Evolutionary conservation across 2,888 invertebrate genomes (phyloP), one percentile per base, ranked within the genome.

Genomic region (Sphaerophoria taeniata): DNA sequence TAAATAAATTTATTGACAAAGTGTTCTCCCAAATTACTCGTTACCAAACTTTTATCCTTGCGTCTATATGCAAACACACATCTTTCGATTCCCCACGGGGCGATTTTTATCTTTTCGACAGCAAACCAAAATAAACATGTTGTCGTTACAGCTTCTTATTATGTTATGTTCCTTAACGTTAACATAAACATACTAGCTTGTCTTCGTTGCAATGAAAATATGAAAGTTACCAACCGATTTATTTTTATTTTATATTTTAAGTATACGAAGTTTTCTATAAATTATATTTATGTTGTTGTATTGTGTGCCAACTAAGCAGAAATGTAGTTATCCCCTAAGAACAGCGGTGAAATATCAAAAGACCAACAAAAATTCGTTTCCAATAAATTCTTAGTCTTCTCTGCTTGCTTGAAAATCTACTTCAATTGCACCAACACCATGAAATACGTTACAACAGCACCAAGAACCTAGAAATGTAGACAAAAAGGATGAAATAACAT

Each of bases 391-490:
- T 34, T 33, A 33, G 34, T 14, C 34, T 24, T 34, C 16, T 33
- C 5, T 49, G 43, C 31, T 58, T 67, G 45, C 43, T 72, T 58
- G 53, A 43, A 43, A 76, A 73, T 92, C 93, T 94, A 97, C 91
- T 97, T 97, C 90, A 97, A 94, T 92, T 97, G 97, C 69, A 97
- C 96, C 94, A 97, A 93, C 93, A 97, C 97, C 97, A 97, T 97
- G 94, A 97, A 97, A 92, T 97, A 97, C 36, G 97, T 97, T 0
- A 97, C 97, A 4, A 96, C 96, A 49, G 97, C 97, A 87, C 97
- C 97, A 47, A 97, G 94, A 11, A 97, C 97, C 97, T 97, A 84
- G 56, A 88, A 87, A 71, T 73, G 63, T 60, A 49, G 55, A 39
- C 53, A 70, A 51, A 77, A 47, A 4, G n/a, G 24, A 55, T 33